phyloP scores from a whole-genome alignment of 2,888 invertebrate genomes.

The Noctua janthina region DNA sequence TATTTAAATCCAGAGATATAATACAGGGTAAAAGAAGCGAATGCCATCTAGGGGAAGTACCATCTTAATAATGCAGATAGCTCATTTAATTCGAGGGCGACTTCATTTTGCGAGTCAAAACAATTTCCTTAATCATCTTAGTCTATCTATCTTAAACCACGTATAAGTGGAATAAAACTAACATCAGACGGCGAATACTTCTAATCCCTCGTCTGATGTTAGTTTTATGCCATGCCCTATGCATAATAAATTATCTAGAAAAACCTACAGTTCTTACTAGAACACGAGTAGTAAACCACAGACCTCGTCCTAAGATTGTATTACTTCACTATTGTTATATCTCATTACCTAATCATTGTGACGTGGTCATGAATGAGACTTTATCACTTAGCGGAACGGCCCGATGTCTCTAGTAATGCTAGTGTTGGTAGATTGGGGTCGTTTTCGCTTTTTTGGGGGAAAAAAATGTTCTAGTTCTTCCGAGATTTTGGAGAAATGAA shows the following conservation, averaged over 20 bases:
- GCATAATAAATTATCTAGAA: not conserved
- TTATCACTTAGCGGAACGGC: conserved; percentile 58
- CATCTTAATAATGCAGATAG: conserved; percentile 7
- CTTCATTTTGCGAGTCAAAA: not conserved
- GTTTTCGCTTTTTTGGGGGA: not conserved
- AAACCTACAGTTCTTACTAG: conserved; percentile 37
- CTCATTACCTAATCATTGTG: conserved; percentile 72
- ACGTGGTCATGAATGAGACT: conserved; percentile 62
- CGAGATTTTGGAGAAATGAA: not conserved
- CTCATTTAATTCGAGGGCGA: not conserved
- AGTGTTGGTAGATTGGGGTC: not conserved
- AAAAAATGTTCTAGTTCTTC: not conserved
- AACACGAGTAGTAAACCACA: conserved; percentile 80
- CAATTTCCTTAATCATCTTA: not conserved
- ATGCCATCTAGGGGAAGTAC: not conserved
- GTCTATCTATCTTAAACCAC: not conserved
- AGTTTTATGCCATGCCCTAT: conserved; percentile 1
- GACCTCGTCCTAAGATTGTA: conserved; percentile 76
- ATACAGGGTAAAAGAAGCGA: not conserved
- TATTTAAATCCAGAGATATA: conserved; percentile 42
- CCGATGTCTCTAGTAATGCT: conserved; percentile 41
- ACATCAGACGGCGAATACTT: too few species aligned
- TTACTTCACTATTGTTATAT: conserved; percentile 75
- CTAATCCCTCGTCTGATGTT: not conserved
- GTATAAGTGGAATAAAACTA: too few species aligned